These are phyloP conservation scores for Sarcophaga carnaria DNA, from an alignment of 2,888 invertebrate genomes.

Conservation along the genomic window DNA sequence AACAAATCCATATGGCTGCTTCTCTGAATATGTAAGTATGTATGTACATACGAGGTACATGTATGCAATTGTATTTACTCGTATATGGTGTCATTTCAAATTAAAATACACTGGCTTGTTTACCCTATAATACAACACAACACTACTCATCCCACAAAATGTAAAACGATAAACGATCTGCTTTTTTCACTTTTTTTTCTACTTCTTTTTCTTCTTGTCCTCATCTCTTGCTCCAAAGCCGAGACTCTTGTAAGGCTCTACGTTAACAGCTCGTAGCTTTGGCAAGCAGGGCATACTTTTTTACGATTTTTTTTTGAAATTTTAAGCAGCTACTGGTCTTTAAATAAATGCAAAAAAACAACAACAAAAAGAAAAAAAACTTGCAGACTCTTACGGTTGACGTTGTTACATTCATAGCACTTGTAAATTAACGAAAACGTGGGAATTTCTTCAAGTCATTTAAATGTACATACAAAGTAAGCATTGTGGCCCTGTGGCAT, in stretches of 20 bases:
- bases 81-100: conserved; percentile 65
- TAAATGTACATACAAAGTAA: conserved; percentile 28
- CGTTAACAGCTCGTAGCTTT: conserved; percentile 50
- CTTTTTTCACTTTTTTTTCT: neutral
- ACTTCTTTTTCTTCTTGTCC: neutral
- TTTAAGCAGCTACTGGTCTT: conserved; percentile 67
- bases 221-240: neutral
- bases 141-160: conserved; percentile 67
- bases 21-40: conserved; percentile 1
- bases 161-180: conserved; percentile 66
- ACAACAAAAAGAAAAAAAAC: neutral
- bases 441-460: conserved; percentile 65
- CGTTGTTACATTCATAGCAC: conserved; percentile 57
- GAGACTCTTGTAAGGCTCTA: neutral
- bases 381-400: conserved; percentile 50
- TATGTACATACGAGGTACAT: conserved; percentile 16
- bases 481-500: neutral
- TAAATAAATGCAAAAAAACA: conserved; percentile 9
- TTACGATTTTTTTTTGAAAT: conserved; percentile 46
- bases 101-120: conserved; percentile 68
- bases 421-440: conserved; percentile 69
- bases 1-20: conserved; percentile 60
- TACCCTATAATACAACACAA: neutral
- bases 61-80: neutral
- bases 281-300: conserved; percentile 26